Percentiles rank a stretch among this genome's conserved stretches.
Conservation (phyloP, 2,113 vertebrate species). For the Myocastor coypus region DNA sequence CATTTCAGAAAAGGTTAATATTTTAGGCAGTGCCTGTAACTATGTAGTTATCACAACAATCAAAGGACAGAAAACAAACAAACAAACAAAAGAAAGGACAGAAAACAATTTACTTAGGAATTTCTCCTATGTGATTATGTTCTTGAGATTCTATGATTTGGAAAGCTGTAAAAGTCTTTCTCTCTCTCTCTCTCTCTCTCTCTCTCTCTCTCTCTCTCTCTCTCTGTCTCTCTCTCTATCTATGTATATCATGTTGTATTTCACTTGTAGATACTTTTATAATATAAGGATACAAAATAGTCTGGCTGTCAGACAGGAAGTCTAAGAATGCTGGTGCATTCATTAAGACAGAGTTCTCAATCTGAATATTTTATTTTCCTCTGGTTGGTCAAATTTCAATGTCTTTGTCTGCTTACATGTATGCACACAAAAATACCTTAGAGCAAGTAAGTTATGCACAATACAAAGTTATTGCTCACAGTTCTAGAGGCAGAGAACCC, state of each 20-base stretch:
- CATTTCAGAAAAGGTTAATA: conserved; percentile 57
- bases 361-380: conserved; percentile 43
- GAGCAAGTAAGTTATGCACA: neutral
- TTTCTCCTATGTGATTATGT: conserved; percentile 9
- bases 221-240: too few species aligned
- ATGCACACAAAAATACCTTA: neutral
- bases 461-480: neutral
- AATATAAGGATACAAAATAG: neutral
- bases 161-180: neutral
- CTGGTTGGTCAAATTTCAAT: neutral
- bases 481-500: neutral
- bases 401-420: neutral
- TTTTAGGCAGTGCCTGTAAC: neutral
- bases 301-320: neutral
- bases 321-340: neutral
- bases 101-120: neutral
- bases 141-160: conserved; percentile 19
- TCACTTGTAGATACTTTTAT: neutral
- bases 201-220: neutral
- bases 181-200: neutral
- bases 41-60: neutral
- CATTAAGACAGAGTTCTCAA: neutral
- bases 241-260: neutral
- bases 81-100: too few species aligned
- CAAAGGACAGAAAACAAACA: neutral